Conservation (phyloP, 2,113 vertebrate genomes). For the Chaenogobius annularis region DNA sequence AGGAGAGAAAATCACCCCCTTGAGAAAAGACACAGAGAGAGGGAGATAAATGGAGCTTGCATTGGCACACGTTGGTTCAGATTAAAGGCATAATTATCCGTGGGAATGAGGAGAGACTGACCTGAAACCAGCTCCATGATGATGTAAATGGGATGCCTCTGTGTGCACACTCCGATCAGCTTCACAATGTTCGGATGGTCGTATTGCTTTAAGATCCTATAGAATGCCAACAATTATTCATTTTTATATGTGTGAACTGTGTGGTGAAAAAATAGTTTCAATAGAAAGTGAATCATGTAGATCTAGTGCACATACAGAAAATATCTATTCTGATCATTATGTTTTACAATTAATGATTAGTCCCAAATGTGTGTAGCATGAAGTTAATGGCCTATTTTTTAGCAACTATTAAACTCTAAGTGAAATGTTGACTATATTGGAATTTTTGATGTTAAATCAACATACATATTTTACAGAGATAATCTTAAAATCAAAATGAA, state of each 20-base stretch:
- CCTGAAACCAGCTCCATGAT: slow-evolving; percentile 96
- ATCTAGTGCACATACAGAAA: too few species aligned
- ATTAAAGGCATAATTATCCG: background rate
- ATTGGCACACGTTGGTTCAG: background rate
- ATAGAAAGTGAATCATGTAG: too few species aligned
- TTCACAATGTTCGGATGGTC: slow-evolving; percentile 93
- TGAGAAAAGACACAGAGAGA: slow-evolving; percentile 31
- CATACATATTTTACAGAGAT: too few species aligned
- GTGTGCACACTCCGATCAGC: slow-evolving; percentile 94
- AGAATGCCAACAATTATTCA: background rate
- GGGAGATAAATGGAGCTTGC: background rate
- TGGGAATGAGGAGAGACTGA: slow-evolving; percentile 44
- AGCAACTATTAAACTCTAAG: too few species aligned
- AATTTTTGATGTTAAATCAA: background rate
- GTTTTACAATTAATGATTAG: background rate
- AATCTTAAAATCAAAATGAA: too few species aligned
- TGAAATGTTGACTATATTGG: too few species aligned
- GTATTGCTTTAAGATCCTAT: slow-evolving; percentile 96
- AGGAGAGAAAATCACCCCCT: slow-evolving; percentile 95
- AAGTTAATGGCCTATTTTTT: background rate
- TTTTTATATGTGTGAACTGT: too few species aligned
- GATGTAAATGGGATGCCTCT: slow-evolving; percentile 96
- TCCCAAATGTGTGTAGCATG: background rate
- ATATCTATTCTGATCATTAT: background rate
- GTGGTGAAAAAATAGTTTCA: too few species aligned